Evolutionary conservation across 2,113 vertebrate genomes (phyloP).

Genomic region (Nettapus auritus): DNA sequence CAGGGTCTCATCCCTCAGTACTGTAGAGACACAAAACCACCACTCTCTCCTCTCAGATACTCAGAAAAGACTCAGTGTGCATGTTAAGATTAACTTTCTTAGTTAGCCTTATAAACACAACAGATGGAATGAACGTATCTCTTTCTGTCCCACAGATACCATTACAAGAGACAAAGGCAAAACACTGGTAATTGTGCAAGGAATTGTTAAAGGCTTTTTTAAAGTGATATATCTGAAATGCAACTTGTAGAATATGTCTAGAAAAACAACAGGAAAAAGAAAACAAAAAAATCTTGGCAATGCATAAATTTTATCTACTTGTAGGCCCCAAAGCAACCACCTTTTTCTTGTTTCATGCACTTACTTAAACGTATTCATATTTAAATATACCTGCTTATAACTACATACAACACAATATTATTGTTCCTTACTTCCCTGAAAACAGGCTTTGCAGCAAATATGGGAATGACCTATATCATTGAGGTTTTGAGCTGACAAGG

Average conservation of each 20-base stretch:
- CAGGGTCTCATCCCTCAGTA: neutral
- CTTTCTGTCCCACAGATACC: neutral
- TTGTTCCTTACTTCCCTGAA: neutral
- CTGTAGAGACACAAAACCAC: neutral
- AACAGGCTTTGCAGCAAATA: neutral
- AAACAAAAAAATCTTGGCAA: neutral
- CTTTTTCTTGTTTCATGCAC: neutral
- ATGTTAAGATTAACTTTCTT: neutral
- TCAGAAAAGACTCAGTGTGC: neutral
- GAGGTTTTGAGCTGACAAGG: neutral
- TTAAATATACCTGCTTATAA: neutral
- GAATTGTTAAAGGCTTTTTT: neutral
- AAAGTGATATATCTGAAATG: neutral
- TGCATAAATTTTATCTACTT: neutral
- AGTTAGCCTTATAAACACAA: neutral
- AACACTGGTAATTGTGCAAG: neutral
- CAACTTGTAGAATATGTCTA: neutral
- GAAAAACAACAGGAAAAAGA: neutral
- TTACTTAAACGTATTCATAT: neutral
- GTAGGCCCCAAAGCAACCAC: neutral
- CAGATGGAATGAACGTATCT: neutral
- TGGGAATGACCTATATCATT: neutral
- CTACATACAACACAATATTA: neutral
- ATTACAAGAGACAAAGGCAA: neutral
- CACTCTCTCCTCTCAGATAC: neutral